A percentile compares a stretch with the other conserved stretches of the same genome.
Evolutionary conservation across 2,797 vertebrate genomes (phyloP).

Genomic region (Bovichtus variegatus): DNA sequence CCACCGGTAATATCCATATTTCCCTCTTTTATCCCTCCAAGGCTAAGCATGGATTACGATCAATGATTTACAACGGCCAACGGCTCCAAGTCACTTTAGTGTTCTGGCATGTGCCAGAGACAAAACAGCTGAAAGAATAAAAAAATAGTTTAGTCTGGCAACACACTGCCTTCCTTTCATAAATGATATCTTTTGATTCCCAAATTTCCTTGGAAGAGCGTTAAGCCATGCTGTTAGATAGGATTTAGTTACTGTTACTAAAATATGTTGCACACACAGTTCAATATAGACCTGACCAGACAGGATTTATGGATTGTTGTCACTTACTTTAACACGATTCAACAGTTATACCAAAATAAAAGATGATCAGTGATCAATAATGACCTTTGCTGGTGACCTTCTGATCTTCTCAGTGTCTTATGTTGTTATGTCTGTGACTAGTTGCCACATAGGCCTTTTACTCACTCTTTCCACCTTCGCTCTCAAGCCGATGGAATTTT

Average conservation of each 20-base stretch:
- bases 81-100: constrained; percentile 55
- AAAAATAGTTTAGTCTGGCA: constrained; percentile 45
- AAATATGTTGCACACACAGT: not conserved
- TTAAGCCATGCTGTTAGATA: not conserved
- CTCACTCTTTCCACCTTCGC: constrained; percentile 41
- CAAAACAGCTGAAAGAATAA: constrained; percentile 64
- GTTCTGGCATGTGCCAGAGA: constrained; percentile 45
- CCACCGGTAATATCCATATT: constrained; percentile 68
- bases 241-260: not conserved
- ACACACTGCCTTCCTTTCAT: constrained; percentile 21
- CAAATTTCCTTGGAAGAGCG: constrained; percentile 11
- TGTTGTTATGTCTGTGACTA: constrained; percentile 14
- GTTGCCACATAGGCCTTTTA: constrained; percentile 25
- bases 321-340: not conserved
- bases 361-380: not conserved
- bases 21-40: constrained; percentile 55
- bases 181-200: constrained; percentile 39
- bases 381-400: not conserved
- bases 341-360: not conserved
- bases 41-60: constrained; percentile 60
- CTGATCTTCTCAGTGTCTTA: constrained; percentile 47
- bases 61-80: constrained; percentile 57
- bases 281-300: not conserved
- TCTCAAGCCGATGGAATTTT: constrained; percentile 7
- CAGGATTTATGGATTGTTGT: not conserved